phyloP scores from a whole-genome alignment of 1,140 invertebrate genomes.

The Parapsyche elsis region DNA sequence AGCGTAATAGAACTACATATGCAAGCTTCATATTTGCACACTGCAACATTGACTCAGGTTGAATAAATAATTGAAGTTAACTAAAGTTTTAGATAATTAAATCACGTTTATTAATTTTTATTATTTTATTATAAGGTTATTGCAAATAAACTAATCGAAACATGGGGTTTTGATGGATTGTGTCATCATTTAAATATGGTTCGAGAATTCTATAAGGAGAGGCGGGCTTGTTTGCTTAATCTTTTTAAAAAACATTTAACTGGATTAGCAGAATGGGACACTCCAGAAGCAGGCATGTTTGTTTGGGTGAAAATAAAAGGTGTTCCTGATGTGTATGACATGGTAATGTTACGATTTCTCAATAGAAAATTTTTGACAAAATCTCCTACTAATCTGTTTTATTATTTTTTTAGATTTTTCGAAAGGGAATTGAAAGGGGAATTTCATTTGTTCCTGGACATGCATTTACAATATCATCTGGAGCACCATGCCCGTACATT shows the following conservation, averaged over 20 bases:
- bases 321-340: conserved; percentile 76
- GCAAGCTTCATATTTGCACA: conserved; percentile 79
- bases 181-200: conserved; percentile 71
- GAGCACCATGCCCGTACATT: conserved; percentile 71
- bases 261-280: conserved; percentile 75
- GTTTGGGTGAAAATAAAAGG: conserved; percentile 79
- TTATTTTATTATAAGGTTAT: conserved; percentile 65
- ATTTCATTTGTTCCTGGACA: conserved; percentile 76
- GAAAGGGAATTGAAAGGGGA: conserved; percentile 60
- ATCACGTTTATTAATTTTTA: background rate
- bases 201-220: conserved; percentile 72
- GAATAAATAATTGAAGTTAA: too few species aligned
- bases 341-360: conserved; percentile 70
- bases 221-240: conserved; percentile 72
- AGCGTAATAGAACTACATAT: conserved; percentile 75
- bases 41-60: conserved; percentile 80
- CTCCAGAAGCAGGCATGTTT: conserved; percentile 80
- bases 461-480: conserved; percentile 71
- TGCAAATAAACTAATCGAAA: conserved; percentile 70
- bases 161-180: conserved; percentile 73
- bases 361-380: too few species aligned
- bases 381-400: too few species aligned
- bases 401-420: conserved; percentile 48
- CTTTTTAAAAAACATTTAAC: conserved; percentile 73
- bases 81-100: too few species aligned